These are phyloP conservation scores for Tadarida brasiliensis DNA, from an alignment of 2,797 vertebrate genomes.

Conservation along the genomic window DNA sequence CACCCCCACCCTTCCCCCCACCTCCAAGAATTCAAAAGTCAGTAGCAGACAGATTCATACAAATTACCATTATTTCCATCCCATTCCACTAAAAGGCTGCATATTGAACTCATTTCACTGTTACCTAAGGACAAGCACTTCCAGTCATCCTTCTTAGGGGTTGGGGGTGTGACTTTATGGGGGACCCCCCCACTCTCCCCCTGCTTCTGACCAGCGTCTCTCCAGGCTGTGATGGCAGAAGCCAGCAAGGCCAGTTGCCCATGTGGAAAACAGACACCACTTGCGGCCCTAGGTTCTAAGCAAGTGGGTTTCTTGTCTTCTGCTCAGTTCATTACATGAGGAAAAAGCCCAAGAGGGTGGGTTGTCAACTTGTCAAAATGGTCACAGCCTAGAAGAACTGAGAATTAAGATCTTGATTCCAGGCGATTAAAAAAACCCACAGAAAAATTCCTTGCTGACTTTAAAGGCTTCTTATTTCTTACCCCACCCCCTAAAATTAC, in stretches of 20 bases:
- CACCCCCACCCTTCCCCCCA: neutral
- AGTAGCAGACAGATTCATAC: neutral
- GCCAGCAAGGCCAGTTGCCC: neutral
- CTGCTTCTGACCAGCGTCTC: neutral
- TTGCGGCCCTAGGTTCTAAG: neutral
- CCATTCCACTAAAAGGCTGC: neutral
- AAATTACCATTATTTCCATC: constrained; percentile 15
- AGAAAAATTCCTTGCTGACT: constrained; percentile 20
- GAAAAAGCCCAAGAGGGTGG: neutral
- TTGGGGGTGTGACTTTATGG: fast-evolving
- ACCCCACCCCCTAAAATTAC: neutral
- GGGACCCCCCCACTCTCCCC: neutral
- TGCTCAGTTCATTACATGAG: neutral
- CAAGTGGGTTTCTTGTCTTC: neutral
- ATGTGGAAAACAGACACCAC: neutral
- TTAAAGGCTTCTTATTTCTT: neutral
- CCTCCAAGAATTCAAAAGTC: neutral
- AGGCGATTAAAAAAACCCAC: neutral
- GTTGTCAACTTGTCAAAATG: neutral
- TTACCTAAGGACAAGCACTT: neutral
- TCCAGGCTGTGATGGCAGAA: neutral
- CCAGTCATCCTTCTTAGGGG: neutral
- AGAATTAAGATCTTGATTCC: constrained; percentile 37
- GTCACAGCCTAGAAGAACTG: neutral
- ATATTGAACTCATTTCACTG: neutral